Percentiles rank a stretch among this genome's conserved stretches.
Conservation (phyloP, 2,797 vertebrate genomes). For the Oreochromis grahami region DNA sequence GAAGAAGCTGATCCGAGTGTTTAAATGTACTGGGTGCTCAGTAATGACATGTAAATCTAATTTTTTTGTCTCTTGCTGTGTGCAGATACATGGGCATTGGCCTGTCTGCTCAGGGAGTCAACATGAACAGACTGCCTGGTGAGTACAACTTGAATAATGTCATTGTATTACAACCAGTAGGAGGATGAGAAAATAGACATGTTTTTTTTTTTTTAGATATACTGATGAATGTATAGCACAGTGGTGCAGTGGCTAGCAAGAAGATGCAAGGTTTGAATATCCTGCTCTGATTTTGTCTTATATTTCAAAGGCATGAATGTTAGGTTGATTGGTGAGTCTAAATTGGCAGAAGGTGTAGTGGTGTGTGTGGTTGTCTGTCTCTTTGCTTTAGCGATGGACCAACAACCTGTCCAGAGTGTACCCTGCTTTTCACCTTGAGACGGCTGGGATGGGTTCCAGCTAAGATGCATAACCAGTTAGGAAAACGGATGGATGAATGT, state of each 20-base stretch:
- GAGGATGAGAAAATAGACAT: background rate
- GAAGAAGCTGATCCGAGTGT: background rate
- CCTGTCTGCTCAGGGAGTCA: slow-evolving; percentile 96
- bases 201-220: background rate
- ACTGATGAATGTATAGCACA: background rate
- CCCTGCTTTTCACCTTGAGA: background rate
- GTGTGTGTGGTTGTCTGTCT: background rate
- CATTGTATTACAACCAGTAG: background rate
- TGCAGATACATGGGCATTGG: slow-evolving; percentile 98
- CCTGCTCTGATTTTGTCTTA: background rate
- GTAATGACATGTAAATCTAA: background rate
- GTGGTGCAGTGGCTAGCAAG: background rate
- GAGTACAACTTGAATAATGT: slow-evolving; percentile 66
- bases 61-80: slow-evolving; percentile 18
- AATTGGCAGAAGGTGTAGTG: background rate
- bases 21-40: background rate
- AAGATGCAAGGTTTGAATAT: background rate
- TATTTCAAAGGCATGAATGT: background rate
- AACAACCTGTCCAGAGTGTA: background rate
- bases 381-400: background rate
- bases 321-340: background rate
- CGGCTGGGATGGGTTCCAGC: background rate
- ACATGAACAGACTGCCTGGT: slow-evolving; percentile 99
- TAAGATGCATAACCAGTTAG: background rate
- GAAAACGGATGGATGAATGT: background rate